A percentile compares a stretch with the other conserved stretches of the same genome.
Evolutionary conservation across 2,888 invertebrate genomes (phyloP).

Genomic region (Parapristionchus giblindavisi): DNA sequence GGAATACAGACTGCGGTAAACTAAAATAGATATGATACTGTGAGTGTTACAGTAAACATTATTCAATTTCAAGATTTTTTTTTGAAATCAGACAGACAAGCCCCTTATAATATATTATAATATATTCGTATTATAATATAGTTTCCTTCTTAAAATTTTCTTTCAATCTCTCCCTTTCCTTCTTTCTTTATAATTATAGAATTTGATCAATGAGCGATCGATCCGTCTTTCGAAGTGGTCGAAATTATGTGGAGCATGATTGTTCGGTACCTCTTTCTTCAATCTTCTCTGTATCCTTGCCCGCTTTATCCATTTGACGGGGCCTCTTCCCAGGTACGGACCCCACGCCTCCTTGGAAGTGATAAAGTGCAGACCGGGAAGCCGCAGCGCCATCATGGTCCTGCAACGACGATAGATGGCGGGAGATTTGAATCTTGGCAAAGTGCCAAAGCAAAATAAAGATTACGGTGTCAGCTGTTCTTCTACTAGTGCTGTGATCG

Average conservation of each 20-base stretch:
- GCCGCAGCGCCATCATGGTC: not conserved
- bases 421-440: not conserved
- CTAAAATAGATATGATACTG: too few species aligned
- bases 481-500: slow-evolving; percentile 4
- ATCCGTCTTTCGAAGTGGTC: not conserved
- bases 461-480: slow-evolving; percentile 19
- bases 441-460: not conserved
- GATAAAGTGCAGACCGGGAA: not conserved
- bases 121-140: too few species aligned
- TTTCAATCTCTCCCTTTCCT: not conserved
- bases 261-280: not conserved
- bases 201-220: not conserved
- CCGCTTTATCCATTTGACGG: not conserved
- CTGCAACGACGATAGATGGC: not conserved
- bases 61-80: too few species aligned
- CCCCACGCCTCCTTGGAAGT: slow-evolving; percentile 13
- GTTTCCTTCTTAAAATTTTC: too few species aligned
- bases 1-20: too few species aligned
- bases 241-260: not conserved
- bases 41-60: too few species aligned
- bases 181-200: not conserved
- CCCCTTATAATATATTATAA: too few species aligned
- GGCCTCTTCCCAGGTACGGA: not conserved
- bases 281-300: not conserved
- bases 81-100: too few species aligned